These are phyloP conservation scores for Takifugu flavidus DNA, from an alignment of 2,113 vertebrate genomes.

Conservation along the genomic window DNA sequence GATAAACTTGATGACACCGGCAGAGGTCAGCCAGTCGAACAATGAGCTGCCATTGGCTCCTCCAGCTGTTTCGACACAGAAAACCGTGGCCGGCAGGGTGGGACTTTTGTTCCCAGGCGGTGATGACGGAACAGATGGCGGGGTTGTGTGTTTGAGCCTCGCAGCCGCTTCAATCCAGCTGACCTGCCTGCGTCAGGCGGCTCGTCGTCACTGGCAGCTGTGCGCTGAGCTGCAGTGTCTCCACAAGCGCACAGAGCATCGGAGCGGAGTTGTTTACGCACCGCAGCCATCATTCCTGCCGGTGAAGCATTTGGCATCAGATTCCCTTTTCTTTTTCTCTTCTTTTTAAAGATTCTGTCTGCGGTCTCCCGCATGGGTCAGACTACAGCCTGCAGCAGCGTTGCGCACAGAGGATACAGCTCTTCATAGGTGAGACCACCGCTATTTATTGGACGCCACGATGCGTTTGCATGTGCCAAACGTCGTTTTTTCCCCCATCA, in stretches of 20 bases:
- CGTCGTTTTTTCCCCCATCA: too few relatives aligned
- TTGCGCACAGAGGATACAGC: conserved; percentile 29
- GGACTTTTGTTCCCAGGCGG: conserved; percentile 49
- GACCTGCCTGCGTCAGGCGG: conserved; percentile 73
- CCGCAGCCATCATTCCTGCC: neutral
- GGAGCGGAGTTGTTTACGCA: neutral
- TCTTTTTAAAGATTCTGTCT: neutral
- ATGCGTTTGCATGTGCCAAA: too few relatives aligned
- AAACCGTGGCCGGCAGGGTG: conserved; percentile 31
- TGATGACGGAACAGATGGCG: conserved; percentile 70
- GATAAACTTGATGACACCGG: neutral
- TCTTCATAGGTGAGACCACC: conserved; percentile 54
- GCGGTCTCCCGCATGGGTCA: conserved; percentile 41
- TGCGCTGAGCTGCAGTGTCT: conserved; percentile 18
- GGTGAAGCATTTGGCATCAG: neutral
- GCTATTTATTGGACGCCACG: neutral
- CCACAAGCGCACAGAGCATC: conserved; percentile 12
- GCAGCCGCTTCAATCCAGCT: conserved; percentile 70
- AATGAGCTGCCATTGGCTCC: conserved; percentile 6
- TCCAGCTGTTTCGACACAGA: neutral
- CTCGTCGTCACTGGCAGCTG: conserved; percentile 69
- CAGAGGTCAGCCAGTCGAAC: conserved; percentile 19
- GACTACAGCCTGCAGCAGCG: conserved; percentile 43
- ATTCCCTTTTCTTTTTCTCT: neutral
- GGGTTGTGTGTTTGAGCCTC: conserved; percentile 44